Percentiles rank a stretch among this genome's conserved stretches.
Evolutionary conservation across 2,797 vertebrate genomes (phyloP).

Genomic region (Sarcophilus harrisii): DNA sequence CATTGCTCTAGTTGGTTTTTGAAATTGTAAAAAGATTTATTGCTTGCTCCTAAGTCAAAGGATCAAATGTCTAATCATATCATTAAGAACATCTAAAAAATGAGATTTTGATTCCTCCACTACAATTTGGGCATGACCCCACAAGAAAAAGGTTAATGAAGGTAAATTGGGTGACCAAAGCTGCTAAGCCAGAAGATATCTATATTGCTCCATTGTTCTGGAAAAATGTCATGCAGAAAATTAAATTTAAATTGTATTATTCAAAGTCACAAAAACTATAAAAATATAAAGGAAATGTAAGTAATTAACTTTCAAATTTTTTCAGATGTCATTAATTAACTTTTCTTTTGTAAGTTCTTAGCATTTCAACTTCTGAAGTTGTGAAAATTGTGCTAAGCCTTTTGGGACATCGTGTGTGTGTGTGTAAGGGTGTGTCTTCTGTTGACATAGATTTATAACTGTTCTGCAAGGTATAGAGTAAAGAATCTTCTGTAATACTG

Average conservation of each 20-base stretch:
- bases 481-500: too few relatives aligned
- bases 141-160: neutral
- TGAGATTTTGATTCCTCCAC: neutral
- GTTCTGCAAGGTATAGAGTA: neutral
- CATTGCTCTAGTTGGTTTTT: neutral
- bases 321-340: neutral
- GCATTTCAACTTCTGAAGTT: neutral
- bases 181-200: neutral
- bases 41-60: neutral
- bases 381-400: neutral
- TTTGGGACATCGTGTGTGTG: neutral
- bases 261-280: neutral
- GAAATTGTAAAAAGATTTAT: neutral
- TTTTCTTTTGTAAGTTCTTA: neutral
- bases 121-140: neutral
- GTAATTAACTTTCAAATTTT: neutral
- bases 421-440: too few relatives aligned
- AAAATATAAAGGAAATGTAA: neutral
- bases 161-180: neutral
- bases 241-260: neutral
- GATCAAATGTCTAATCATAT: neutral
- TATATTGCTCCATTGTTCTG: neutral
- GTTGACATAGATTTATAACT: neutral
- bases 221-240: neutral
- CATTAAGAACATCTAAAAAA: neutral